Conservation (phyloP, 1,140 invertebrate genomes). For the honey bee (Apis mellifera) region DNA sequence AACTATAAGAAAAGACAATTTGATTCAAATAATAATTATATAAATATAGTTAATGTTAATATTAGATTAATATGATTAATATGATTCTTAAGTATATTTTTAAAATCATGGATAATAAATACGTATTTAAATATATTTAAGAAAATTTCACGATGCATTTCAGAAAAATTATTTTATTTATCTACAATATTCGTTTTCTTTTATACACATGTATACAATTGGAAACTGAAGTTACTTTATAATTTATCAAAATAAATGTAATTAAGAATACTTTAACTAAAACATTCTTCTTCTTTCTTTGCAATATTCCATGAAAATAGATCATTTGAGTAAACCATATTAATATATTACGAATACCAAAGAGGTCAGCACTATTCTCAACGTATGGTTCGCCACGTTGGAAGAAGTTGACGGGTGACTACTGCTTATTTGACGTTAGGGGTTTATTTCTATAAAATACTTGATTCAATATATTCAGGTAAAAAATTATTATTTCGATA, state of each 20-base stretch:
- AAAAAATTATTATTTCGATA: conserved; percentile 30
- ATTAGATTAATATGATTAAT: too few relatives aligned
- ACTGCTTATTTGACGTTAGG: conserved; percentile 67
- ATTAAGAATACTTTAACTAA: not conserved
- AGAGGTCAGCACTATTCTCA: conserved; percentile 50
- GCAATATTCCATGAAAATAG: not conserved
- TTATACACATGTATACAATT: not conserved
- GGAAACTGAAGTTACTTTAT: not conserved
- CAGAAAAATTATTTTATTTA: not conserved
- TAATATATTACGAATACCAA: conserved; percentile 10
- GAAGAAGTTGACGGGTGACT: conserved; percentile 76
- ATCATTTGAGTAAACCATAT: not conserved
- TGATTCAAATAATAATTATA: not conserved
- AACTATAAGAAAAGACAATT: not conserved
- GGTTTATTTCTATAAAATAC: conserved; percentile 61
- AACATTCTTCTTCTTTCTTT: not conserved
- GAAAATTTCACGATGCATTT: not conserved
- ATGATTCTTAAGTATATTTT: not conserved
- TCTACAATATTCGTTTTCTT: not conserved
- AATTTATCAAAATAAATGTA: not conserved
- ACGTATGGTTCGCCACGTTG: conserved; percentile 77
- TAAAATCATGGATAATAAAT: not conserved
- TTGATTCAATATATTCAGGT: conserved; percentile 57
- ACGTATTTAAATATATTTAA: not conserved
- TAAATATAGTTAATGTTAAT: not conserved